Conservation (phyloP, 1,140 invertebrate species). For the Panulirus ornatus region DNA sequence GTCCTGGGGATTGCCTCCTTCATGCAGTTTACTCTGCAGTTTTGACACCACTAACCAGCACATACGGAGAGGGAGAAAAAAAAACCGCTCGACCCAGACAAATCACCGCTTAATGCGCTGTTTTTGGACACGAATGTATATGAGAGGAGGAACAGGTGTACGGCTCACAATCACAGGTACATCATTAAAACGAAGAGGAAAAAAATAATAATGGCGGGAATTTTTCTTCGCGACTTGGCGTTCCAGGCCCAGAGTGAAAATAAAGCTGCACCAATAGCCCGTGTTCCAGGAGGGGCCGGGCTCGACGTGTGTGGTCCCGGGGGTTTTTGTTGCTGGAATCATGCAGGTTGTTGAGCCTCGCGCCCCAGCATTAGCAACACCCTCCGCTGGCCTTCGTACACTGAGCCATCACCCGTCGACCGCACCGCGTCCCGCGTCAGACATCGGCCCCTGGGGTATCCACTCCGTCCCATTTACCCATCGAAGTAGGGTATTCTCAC, state of each 20-base stretch:
- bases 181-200: too few species aligned
- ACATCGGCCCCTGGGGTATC: background rate
- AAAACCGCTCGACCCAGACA: background rate
- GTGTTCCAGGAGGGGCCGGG: conserved; percentile 1
- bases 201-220: too few species aligned
- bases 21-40: too few species aligned
- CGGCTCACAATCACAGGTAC: too few species aligned
- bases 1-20: too few species aligned
- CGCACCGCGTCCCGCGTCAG: background rate
- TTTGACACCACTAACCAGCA: too few species aligned
- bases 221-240: too few species aligned
- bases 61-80: background rate
- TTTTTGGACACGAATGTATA: too few species aligned
- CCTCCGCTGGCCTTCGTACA: conserved; percentile 12
- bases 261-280: background rate
- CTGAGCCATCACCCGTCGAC: background rate
- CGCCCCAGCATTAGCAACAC: conserved; percentile 38
- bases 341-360: conserved; percentile 66
- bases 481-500: too few species aligned
- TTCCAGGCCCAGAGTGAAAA: conserved; percentile 38
- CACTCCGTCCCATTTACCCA: too few species aligned
- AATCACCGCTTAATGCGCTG: background rate
- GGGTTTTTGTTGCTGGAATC: conserved; percentile 68
- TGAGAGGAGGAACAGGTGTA: too few species aligned
- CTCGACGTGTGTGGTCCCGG: conserved; percentile 65